A percentile compares a stretch with the other conserved stretches of the same genome.
Conservation (phyloP, 2,888 invertebrate species). For the Dorcus hopei region DNA sequence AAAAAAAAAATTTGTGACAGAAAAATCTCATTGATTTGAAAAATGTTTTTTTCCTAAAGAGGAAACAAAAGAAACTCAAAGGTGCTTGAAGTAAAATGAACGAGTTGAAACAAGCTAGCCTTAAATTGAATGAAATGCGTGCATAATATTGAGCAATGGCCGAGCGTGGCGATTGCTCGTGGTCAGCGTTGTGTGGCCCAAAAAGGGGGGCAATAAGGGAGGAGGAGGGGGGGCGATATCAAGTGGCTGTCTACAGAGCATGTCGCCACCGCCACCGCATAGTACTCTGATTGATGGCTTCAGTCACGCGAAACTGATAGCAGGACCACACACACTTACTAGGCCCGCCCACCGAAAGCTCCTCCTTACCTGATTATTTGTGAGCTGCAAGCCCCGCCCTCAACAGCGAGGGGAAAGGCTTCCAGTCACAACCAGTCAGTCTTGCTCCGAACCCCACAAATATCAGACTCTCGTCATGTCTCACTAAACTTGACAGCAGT, state of each 20-base stretch:
- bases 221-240: constrained; percentile 42
- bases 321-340: constrained; percentile 41
- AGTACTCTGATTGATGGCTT: constrained; percentile 49
- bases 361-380: constrained; percentile 22
- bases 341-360: constrained; percentile 29
- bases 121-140: constrained; percentile 35
- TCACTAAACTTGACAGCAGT: constrained; percentile 26
- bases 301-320: constrained; percentile 48
- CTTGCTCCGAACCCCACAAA: constrained; percentile 34
- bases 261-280: constrained; percentile 52
- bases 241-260: constrained; percentile 51
- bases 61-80: neutral
- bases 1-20: neutral
- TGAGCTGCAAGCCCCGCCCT: constrained; percentile 22
- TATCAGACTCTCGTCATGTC: constrained; percentile 32
- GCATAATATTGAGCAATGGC: constrained; percentile 40
- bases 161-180: constrained; percentile 41
- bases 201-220: constrained; percentile 31
- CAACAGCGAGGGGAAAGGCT: constrained; percentile 21
- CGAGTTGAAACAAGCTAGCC: constrained; percentile 19
- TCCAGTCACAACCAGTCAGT: constrained; percentile 35
- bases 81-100: constrained; percentile 15
- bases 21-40: neutral
- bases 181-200: constrained; percentile 29
- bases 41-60: neutral